Evolutionary conservation across 2,888 invertebrate genomes (phyloP).

Genomic region (Sialis fuliginosa): DNA sequence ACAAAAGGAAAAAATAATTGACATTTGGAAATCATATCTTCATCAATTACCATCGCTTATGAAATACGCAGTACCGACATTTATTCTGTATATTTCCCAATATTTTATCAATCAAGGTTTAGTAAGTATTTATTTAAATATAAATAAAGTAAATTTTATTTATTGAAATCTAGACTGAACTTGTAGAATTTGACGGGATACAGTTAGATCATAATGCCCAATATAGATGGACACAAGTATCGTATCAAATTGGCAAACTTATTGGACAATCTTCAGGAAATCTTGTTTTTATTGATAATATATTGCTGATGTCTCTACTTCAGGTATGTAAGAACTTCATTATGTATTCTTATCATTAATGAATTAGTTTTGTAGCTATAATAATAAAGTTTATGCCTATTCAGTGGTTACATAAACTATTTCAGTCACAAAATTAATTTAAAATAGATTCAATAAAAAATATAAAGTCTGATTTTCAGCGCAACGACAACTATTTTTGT

Average conservation of each 20-base stretch:
- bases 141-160: neutral
- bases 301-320: constrained; percentile 47
- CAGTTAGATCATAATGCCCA: constrained; percentile 36
- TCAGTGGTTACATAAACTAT: too few relatives aligned
- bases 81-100: constrained; percentile 52
- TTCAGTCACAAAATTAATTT: too few relatives aligned
- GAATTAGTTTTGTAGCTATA: too few relatives aligned
- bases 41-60: constrained; percentile 27
- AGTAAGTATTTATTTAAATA: constrained; percentile 26
- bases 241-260: constrained; percentile 60
- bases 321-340: constrained; percentile 24
- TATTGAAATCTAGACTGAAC: constrained; percentile 23
- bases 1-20: constrained; percentile 10
- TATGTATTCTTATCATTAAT: too few relatives aligned
- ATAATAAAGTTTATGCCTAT: too few relatives aligned
- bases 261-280: constrained; percentile 56
- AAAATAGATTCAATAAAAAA: too few relatives aligned
- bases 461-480: too few relatives aligned
- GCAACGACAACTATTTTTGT: too few relatives aligned
- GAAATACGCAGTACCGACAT: constrained; percentile 49
- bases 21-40: neutral
- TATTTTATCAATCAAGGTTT: constrained; percentile 66
- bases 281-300: constrained; percentile 34
- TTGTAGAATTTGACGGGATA: constrained; percentile 40
- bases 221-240: constrained; percentile 55